Evolutionary conservation across 1,140 invertebrate species (phyloP).

Genomic region (Hypsibius dujardini): DNA sequence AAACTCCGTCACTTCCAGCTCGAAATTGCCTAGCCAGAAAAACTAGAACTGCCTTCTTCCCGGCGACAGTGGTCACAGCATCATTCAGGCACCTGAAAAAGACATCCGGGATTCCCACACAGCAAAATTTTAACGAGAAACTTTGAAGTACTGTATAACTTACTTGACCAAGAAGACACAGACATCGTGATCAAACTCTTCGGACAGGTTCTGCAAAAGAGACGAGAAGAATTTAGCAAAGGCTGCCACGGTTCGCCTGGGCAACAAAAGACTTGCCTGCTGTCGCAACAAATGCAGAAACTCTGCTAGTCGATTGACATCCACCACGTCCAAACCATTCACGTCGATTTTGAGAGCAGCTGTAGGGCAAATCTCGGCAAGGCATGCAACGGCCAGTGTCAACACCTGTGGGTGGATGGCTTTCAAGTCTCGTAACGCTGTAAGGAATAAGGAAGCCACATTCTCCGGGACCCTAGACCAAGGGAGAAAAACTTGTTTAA

Average conservation of each 20-base stretch:
- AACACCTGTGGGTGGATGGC: constrained; percentile 1
- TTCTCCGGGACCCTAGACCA: background rate
- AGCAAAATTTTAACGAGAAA: no score
- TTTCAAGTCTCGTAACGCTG: background rate
- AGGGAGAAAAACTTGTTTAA: background rate
- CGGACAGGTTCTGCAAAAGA: background rate
- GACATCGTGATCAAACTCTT: background rate
- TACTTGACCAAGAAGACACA: constrained; percentile 6
- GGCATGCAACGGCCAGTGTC: background rate
- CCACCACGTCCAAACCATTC: background rate
- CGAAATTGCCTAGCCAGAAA: background rate
- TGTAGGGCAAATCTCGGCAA: background rate
- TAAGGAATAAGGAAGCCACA: background rate
- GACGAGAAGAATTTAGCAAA: background rate
- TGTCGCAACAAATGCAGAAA: background rate
- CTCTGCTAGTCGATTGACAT: background rate
- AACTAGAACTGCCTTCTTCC: background rate
- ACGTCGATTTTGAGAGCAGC: background rate
- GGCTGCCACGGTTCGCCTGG: background rate
- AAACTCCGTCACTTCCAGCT: background rate
- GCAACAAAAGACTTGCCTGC: background rate
- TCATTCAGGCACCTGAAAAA: background rate
- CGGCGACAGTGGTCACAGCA: background rate
- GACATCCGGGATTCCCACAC: no score
- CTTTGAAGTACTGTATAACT: no score